These are phyloP conservation scores for Hydrozoanthus tunicans DNA, from an alignment of 64 coral and sea anemone genomes.

Conservation along the genomic window DNA sequence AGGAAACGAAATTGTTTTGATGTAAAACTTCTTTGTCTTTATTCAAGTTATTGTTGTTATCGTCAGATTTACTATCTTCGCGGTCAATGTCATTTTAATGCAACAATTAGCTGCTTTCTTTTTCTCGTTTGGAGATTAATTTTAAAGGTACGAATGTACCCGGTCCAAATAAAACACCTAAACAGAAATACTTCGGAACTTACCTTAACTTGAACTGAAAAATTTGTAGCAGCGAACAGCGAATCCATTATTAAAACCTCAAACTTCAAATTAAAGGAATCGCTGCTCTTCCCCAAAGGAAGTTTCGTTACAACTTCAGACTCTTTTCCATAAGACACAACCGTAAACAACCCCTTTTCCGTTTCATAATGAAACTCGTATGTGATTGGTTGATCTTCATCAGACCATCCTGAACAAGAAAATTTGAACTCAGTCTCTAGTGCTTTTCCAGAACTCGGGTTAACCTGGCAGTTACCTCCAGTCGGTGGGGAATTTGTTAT, in stretches of 20 bases:
- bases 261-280: constrained; percentile 16
- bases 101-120: neutral
- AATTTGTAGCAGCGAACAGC: constrained; percentile 35
- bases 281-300: constrained; percentile 59
- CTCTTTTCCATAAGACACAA: constrained; percentile 69
- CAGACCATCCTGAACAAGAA: constrained; percentile 53
- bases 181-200: neutral
- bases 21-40: no score
- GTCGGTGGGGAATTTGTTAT: constrained; percentile 62
- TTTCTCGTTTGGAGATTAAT: no score
- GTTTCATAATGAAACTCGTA: constrained; percentile 82
- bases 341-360: constrained; percentile 55
- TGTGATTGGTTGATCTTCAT: constrained; percentile 56
- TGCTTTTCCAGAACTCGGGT: constrained; percentile 49
- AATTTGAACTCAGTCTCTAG: constrained; percentile 68
- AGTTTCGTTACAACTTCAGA: constrained; percentile 41
- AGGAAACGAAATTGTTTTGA: no score
- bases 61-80: no score
- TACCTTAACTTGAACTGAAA: constrained; percentile 15
- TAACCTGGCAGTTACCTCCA: constrained; percentile 36
- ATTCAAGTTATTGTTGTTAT: no score
- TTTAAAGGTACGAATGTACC: neutral
- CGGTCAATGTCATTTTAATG: no score
- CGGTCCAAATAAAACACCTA: neutral
- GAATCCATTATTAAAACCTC: constrained; percentile 50